phyloP scores from a whole-genome alignment of 2,113 vertebrate genomes.

The Chloropsis hardwickii region DNA sequence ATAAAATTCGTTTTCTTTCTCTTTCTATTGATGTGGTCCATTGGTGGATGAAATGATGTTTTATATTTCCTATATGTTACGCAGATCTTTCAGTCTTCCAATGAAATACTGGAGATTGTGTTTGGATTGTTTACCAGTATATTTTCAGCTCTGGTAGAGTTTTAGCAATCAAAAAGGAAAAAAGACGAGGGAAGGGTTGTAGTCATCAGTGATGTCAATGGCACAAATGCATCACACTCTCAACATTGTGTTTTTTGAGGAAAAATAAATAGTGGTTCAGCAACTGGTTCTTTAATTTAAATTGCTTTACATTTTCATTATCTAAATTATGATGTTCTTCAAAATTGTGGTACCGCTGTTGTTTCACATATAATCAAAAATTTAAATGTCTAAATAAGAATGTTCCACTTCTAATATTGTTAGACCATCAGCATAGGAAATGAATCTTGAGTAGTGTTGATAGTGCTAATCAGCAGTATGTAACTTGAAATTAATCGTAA shows the following conservation, averaged over 20 bases:
- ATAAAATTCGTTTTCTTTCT: background rate
- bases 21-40: background rate
- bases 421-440: background rate
- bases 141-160: background rate
- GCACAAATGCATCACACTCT: background rate
- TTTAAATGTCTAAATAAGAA: background rate
- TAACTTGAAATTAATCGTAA: background rate
- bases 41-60: background rate
- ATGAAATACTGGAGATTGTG: background rate
- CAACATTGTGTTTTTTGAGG: background rate
- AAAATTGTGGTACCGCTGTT: background rate
- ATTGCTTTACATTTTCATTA: background rate
- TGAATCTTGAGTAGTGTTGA: background rate
- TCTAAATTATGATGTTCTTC: background rate
- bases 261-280: background rate
- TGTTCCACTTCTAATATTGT: background rate
- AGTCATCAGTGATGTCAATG: background rate
- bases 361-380: background rate
- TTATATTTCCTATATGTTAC: background rate
- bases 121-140: background rate
- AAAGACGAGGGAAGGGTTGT: background rate
- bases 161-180: background rate
- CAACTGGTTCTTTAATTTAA: background rate
- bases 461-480: background rate
- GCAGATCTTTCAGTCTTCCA: background rate